Percentiles rank a stretch among this genome's conserved stretches.
These are phyloP conservation scores for Upupa epops DNA, from an alignment of 2,113 vertebrate genomes.

Conservation along the genomic window DNA sequence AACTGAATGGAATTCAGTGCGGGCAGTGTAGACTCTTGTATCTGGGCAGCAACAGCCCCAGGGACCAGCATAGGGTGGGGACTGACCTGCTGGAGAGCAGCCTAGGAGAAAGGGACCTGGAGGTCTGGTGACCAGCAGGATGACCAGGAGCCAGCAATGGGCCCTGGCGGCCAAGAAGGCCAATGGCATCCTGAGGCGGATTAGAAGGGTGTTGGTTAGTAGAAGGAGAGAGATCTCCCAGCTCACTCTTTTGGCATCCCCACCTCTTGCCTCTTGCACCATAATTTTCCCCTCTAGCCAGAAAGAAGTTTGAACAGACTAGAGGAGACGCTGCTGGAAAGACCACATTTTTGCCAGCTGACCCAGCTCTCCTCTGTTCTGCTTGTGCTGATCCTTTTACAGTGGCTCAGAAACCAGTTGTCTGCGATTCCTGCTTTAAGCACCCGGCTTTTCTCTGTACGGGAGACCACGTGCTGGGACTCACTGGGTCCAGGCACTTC, in stretches of 20 bases:
- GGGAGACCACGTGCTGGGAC: neutral
- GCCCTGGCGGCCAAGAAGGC: too few relatives aligned
- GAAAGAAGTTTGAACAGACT: neutral
- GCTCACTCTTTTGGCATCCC: neutral
- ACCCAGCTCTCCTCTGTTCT: neutral
- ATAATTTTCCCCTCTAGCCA: neutral
- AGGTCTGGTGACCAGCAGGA: too few relatives aligned
- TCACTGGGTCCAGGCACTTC: neutral
- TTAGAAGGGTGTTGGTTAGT: too few relatives aligned
- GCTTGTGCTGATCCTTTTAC: neutral
- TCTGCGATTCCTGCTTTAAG: neutral
- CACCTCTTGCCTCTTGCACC: neutral
- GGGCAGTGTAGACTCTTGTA: too few relatives aligned
- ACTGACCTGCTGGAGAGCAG: too few relatives aligned
- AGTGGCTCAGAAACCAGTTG: neutral
- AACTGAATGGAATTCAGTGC: too few relatives aligned
- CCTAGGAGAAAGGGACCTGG: too few relatives aligned
- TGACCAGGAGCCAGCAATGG: too few relatives aligned
- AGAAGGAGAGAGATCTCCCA: neutral
- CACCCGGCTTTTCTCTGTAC: neutral
- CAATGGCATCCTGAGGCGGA: too few relatives aligned
- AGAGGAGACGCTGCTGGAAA: neutral
- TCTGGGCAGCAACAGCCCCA: too few relatives aligned
- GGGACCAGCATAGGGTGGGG: too few relatives aligned
- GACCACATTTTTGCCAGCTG: neutral